A percentile compares a stretch with the other conserved stretches of the same genome.
Conservation (phyloP, 2,113 vertebrate genomes). For the Egretta garzetta region DNA sequence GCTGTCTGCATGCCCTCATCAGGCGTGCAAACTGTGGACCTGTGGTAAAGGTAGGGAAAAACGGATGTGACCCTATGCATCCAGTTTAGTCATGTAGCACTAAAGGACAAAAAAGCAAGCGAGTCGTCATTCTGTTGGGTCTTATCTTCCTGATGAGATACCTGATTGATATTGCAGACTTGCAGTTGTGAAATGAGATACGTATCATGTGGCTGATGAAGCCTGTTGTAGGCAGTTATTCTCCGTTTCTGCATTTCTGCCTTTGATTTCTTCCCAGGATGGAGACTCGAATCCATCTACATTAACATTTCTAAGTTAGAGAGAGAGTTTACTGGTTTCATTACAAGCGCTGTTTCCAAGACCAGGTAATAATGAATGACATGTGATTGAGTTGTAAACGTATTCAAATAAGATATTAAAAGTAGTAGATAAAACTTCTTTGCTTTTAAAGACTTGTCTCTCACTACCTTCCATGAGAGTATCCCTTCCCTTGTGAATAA, state of each 20-base stretch:
- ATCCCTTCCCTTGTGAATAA: not conserved
- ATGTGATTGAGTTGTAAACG: not conserved
- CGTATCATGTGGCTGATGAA: not conserved
- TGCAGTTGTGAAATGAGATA: not conserved
- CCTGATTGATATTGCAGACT: not conserved
- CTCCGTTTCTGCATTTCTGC: not conserved
- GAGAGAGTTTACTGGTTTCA: not conserved
- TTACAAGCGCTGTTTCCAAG: not conserved
- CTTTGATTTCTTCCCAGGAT: not conserved
- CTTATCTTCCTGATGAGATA: not conserved
- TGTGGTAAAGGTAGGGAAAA: not conserved
- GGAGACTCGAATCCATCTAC: not conserved
- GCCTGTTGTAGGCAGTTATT: not conserved
- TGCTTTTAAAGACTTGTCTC: not conserved
- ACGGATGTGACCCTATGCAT: accelerated
- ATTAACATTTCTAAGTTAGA: not conserved
- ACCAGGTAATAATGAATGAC: not conserved
- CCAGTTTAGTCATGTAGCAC: not conserved
- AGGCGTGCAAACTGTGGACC: not conserved
- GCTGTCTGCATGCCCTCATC: not conserved
- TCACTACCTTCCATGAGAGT: not conserved
- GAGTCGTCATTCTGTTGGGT: not conserved
- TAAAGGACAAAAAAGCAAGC: not conserved
- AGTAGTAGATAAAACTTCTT: not conserved
- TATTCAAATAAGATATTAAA: not conserved